Base-by-base conservation (phyloP, 2,888 invertebrate species). In the Cosmorhoe ocellata region DNA sequence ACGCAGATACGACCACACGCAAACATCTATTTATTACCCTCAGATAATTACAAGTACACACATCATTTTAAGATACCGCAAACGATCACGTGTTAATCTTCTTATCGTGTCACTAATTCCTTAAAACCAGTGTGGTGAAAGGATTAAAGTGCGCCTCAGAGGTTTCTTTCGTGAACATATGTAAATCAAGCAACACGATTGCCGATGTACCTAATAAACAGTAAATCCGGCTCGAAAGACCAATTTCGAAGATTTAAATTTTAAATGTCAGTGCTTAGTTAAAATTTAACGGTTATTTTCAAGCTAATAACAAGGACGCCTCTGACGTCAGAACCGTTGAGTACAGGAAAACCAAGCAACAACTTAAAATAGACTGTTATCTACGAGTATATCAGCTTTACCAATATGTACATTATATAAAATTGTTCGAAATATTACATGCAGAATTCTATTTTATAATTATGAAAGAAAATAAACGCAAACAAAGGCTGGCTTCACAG, bases 1-100 rank as follows among this genome's bases (percentile, higher is more conserved):
- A 54, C 60, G 62, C 62, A 58, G 45, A 59, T 58, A 58, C 71
- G 74, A 77, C 80, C 81, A 73, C 79, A 80, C 76, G 76, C 75
- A 59, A 74, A 71, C 62, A 63, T 67, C 63, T 66, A 69, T 67
- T 67, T 66, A 67, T 67, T 67, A 66, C 55, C 58, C 38, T 55
- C 52, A 6, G 24, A 58, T 55, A 48, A 30, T 58, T 56, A 58
- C 61, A 51, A 58, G 53, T 59, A 61, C 41, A 57, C 22, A 50
- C n/a, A n/a, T n/a, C n/a, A n/a, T n/a, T 50, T 47, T 52, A 52
- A 42, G 56, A 61, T 58, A 63, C 45, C 59, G 51, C 49, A 49
- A 60, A 24, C 24, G 24, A 6, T 6, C 24, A 24, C 6, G 24
- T 24, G 24, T 24, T 5, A 24, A 24, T 7, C n/a, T n/a, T n/a